Base-by-base conservation (phyloP, 2,797 vertebrate species). In the Hypotaenidia okinawae region DNA sequence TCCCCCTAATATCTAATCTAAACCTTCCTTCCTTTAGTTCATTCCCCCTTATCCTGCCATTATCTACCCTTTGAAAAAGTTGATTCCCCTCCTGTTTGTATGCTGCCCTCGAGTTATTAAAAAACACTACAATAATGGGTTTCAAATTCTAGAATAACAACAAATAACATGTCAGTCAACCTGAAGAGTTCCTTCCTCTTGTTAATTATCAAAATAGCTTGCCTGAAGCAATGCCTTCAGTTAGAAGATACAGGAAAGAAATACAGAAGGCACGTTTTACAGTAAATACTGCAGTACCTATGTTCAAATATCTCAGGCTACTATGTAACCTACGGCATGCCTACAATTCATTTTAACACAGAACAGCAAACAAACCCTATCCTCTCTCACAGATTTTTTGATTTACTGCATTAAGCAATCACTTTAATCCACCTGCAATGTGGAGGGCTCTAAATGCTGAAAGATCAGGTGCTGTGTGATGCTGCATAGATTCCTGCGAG, bases 201-300 rank as follows among this genome's bases (percentile, higher is more conserved):
- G 49, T 84, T 91, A 91, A 90, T 88, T 94, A 84, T 75, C 82
- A 90, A 87, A 95, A 87, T 10, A 54, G n/a, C 27, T 58, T 87
- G 69, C 91, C 89, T 49, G 67, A 80, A 84, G 94, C 86, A 89
- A 27, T 66, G 76, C 8, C 35, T 91, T 76, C 52, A 63, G 14
- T 27, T 54, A 52, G 47, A 84, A 81, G 18, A 84, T 13, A 49
- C 16, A 57, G 11, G 35, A 67, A 91, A 59, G 37, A 81, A 78
- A 45, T 28, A 52, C 1, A 4, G n/a, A 55, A 45, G 68, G 6
- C 19, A 7, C n/a, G 43, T 82, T 59, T 66, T 49, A 54, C 93
- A 82, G 52, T 5, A 93, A 21, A 9, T 32, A 68, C 62, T 27
- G 51, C 10, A 90, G 16, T 32, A 73, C 1, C 5, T 19, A 37